A percentile compares a stretch with the other conserved stretches of the same genome.
Conservation (phyloP, 2,888 invertebrate genomes). For the Melinaea marsaeus region DNA sequence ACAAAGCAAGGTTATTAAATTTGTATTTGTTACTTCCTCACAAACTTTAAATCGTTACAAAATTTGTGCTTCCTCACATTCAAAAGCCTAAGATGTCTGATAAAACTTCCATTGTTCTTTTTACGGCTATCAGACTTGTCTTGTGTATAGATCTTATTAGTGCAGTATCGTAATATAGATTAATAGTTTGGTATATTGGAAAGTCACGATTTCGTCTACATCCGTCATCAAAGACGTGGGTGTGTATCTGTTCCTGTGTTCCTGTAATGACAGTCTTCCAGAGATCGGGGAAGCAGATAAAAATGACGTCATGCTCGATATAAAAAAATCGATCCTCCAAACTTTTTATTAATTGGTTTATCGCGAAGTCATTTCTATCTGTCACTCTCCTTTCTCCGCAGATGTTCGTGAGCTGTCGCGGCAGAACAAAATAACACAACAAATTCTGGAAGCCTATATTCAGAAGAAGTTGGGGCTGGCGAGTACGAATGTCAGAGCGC, state of each 20-base stretch:
- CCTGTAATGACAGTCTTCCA: neutral
- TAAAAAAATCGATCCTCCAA: constrained; percentile 32
- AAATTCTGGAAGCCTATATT: constrained; percentile 85
- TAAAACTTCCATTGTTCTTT: constrained; percentile 29
- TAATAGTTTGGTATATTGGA: constrained; percentile 21
- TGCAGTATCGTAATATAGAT: constrained; percentile 24
- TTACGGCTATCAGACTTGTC: constrained; percentile 23
- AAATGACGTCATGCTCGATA: constrained; percentile 62
- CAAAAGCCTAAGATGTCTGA: constrained; percentile 25
- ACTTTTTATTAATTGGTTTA: constrained; percentile 37
- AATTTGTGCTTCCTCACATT: constrained; percentile 28
- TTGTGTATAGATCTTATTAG: constrained; percentile 20
- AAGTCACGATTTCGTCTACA: constrained; percentile 6
- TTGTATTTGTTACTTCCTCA: constrained; percentile 20
- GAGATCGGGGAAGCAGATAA: constrained; percentile 70
- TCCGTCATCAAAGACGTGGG: too few species aligned
- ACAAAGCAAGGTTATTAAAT: constrained; percentile 19
- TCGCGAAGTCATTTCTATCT: constrained; percentile 75
- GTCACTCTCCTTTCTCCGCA: constrained; percentile 70
- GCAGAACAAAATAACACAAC: constrained; percentile 87
- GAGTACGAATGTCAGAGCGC: constrained; percentile 66
- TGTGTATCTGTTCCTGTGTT: too few species aligned
- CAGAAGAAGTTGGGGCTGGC: constrained; percentile 83
- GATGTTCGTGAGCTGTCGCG: constrained; percentile 80
- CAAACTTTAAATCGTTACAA: constrained; percentile 16